Evolutionary conservation across 1,140 invertebrate genomes (phyloP).

Genomic region (Diachasmimorpha longicaudata): DNA sequence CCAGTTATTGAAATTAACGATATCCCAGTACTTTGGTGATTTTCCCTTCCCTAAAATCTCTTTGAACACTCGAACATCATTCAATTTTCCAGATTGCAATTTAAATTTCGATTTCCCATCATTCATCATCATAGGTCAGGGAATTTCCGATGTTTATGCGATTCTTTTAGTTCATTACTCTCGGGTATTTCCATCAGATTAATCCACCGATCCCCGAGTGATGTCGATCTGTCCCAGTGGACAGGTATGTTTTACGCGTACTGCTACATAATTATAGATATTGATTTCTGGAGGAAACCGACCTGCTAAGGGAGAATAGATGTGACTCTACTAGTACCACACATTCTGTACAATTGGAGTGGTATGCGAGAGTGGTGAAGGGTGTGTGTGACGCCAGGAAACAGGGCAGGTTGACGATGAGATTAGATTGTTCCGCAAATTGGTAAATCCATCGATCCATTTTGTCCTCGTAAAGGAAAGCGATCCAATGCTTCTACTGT

Average conservation of each 20-base stretch:
- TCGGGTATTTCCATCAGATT: not conserved
- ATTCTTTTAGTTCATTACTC: not conserved
- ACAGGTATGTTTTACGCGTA: slow-evolving; percentile 25
- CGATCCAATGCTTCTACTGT: not conserved
- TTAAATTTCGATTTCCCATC: too few species aligned
- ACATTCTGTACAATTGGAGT: not conserved
- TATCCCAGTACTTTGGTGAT: too few species aligned
- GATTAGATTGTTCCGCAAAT: slow-evolving; percentile 9
- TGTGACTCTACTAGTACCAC: not conserved
- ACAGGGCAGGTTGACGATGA: not conserved
- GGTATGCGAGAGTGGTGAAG: not conserved
- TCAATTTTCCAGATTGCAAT: too few species aligned
- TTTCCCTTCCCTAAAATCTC: too few species aligned
- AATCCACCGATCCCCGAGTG: not conserved
- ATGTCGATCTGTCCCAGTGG: not conserved
- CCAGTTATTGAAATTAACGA: too few species aligned
- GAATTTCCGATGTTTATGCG: too few species aligned
- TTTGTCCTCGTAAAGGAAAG: not conserved
- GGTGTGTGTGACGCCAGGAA: not conserved
- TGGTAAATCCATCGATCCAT: not conserved
- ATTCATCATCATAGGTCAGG: too few species aligned
- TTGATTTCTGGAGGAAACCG: slow-evolving; percentile 42
- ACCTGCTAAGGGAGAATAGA: not conserved
- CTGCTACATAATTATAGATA: slow-evolving; percentile 51
- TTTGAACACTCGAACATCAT: too few species aligned